phyloP scores from a whole-genome alignment of 2,797 vertebrate genomes.

The Kryptolebias ocellatus region DNA sequence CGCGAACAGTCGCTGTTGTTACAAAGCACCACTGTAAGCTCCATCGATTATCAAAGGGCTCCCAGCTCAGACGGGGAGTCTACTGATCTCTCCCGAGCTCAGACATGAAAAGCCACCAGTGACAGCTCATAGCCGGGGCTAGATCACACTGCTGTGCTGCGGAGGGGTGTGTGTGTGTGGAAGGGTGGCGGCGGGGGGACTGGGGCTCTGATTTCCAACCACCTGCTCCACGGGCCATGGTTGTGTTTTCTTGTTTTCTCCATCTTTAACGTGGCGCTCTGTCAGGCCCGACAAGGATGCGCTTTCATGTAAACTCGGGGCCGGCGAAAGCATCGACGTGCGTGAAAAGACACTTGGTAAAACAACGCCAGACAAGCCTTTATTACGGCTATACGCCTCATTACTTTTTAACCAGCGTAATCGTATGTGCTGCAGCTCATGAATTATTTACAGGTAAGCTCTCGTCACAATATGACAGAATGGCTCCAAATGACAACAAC shows the following conservation, averaged over 20 bases:
- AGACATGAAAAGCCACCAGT: slow-evolving; percentile 79
- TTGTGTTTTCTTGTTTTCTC: slow-evolving; percentile 74
- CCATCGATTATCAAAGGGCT: slow-evolving; percentile 81
- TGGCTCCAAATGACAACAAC: slow-evolving; percentile 42
- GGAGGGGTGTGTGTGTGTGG: slow-evolving; percentile 6
- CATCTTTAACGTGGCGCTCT: slow-evolving; percentile 47
- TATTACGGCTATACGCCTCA: slow-evolving; percentile 74
- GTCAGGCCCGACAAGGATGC: slow-evolving; percentile 63
- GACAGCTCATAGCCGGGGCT: slow-evolving; percentile 79
- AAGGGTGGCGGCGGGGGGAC: slow-evolving; percentile 15
- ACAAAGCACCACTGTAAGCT: slow-evolving; percentile 76
- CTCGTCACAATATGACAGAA: slow-evolving; percentile 73
- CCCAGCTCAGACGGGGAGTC: slow-evolving; percentile 71
- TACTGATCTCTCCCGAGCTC: slow-evolving; percentile 80
- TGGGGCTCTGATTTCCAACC: slow-evolving; percentile 68
- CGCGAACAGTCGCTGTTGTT: slow-evolving; percentile 69
- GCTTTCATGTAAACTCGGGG: slow-evolving; percentile 73
- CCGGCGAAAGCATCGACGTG: slow-evolving; percentile 52
- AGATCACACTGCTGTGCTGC: slow-evolving; percentile 66
- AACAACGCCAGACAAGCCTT: slow-evolving; percentile 79
- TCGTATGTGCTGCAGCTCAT: slow-evolving; percentile 75
- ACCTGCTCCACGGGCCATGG: slow-evolving; percentile 69
- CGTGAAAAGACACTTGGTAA: slow-evolving; percentile 74
- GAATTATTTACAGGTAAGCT: slow-evolving; percentile 81
- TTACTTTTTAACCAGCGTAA: slow-evolving; percentile 83